phyloP scores from a whole-genome alignment of 2,113 vertebrate species.

The Oreochromis aureus region DNA sequence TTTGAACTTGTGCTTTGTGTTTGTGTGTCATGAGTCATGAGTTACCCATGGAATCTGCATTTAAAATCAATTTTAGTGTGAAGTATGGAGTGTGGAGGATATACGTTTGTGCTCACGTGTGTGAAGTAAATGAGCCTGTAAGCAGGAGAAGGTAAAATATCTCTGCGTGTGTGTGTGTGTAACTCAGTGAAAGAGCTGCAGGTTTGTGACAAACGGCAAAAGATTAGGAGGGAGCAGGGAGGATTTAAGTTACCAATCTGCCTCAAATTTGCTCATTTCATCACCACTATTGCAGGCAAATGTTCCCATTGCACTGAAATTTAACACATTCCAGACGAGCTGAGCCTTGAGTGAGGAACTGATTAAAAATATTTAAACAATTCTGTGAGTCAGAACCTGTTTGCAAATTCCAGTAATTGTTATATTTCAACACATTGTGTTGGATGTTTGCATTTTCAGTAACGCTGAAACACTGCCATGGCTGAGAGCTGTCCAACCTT shows the following conservation, averaged over 20 bases:
- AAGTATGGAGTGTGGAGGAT: not conserved
- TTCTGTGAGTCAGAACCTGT: not conserved
- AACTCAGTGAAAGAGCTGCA: not conserved
- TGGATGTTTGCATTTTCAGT: not conserved
- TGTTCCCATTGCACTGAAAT: not conserved
- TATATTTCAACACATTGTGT: not conserved
- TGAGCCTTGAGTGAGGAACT: not conserved
- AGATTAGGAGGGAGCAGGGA: conserved; percentile 37
- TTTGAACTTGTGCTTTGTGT: not conserved
- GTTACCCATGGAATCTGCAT: not conserved
- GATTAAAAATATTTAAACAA: not conserved
- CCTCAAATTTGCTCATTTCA: conserved; percentile 15
- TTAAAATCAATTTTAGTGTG: not conserved
- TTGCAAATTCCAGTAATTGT: not conserved
- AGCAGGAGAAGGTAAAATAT: conserved; percentile 11
- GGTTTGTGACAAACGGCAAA: conserved; percentile 36
- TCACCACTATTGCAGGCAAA: not conserved
- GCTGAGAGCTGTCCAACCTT: not conserved
- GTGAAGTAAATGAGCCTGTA: conserved; percentile 23
- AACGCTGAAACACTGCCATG: not conserved
- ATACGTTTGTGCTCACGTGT: not conserved
- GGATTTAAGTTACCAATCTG: conserved; percentile 39
- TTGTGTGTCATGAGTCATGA: not conserved
- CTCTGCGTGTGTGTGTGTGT: not conserved
- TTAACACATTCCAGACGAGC: not conserved